phyloP scores from a whole-genome alignment of 2,113 vertebrate genomes.

The Emydocephalus ijimae region DNA sequence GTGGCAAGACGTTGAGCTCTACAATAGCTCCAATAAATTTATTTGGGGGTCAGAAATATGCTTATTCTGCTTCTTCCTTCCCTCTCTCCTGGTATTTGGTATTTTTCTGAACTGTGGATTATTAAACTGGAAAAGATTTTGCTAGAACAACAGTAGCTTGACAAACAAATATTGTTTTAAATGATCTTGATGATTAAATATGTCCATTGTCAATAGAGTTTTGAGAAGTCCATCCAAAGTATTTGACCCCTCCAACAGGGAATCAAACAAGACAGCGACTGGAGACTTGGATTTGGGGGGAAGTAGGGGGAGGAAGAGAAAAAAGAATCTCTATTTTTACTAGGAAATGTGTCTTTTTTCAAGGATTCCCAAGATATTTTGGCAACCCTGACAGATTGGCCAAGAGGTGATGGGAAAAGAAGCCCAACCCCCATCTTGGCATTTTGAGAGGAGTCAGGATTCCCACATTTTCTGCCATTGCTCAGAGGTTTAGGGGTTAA shows the following conservation, averaged over 20 bases:
- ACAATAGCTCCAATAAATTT: not conserved
- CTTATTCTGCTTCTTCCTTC: not conserved
- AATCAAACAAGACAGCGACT: not conserved
- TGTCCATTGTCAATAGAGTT: not conserved
- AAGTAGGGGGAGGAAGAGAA: not conserved
- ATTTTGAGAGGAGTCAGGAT: constrained; percentile 22
- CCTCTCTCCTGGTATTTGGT: not conserved
- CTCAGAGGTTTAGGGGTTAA: not conserved
- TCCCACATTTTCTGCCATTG: not conserved
- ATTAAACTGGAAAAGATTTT: not conserved
- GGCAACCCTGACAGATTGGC: constrained; percentile 26
- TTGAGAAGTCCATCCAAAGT: not conserved
- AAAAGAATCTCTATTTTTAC: not conserved
- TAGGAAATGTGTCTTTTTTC: constrained; percentile 14
- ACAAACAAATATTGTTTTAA: constrained; percentile 7
- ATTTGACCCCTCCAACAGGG: not conserved
- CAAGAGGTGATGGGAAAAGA: constrained; percentile 9
- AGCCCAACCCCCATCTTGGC: fast-evolving
- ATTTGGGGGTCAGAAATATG: not conserved
- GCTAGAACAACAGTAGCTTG: not conserved
- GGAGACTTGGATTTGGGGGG: not conserved
- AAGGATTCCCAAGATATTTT: constrained; percentile 9
- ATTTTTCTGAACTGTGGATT: not conserved
- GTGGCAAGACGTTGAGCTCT: not conserved
- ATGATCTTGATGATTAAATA: not conserved